Evolutionary conservation across 2,113 vertebrate genomes (phyloP).

Genomic region (Tiliqua scincoides): DNA sequence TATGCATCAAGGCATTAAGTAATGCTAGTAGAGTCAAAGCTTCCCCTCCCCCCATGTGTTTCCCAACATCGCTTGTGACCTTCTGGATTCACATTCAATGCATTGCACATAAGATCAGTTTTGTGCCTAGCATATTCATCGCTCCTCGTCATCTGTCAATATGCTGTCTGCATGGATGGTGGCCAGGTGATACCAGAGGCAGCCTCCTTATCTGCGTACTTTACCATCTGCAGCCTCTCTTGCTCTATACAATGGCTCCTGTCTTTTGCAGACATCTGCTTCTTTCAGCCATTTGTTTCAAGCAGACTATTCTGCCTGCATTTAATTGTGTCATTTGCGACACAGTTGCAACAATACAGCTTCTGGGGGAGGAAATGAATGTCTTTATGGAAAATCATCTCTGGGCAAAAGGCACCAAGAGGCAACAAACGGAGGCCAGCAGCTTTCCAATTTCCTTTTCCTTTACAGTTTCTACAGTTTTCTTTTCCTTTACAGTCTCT

Average conservation of each 20-base stretch:
- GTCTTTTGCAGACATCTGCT: background rate
- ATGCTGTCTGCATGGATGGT: background rate
- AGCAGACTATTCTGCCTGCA: background rate
- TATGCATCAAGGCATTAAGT: background rate
- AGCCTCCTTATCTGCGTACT: background rate
- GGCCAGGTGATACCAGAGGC: background rate
- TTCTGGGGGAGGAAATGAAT: background rate
- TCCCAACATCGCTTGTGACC: background rate
- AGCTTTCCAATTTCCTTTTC: background rate
- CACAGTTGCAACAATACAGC: background rate
- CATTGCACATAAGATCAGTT: background rate
- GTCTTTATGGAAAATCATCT: background rate
- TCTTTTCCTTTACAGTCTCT: background rate
- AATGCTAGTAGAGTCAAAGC: background rate
- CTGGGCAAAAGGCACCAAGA: background rate
- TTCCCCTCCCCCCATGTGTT: background rate
- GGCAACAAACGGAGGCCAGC: background rate
- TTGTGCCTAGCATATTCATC: background rate
- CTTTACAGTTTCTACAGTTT: background rate
- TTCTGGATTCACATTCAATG: background rate
- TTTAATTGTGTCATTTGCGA: background rate
- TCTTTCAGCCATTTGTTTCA: constrained; percentile 5
- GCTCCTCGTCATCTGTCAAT: background rate
- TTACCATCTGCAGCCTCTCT: background rate
- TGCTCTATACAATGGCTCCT: background rate